Evolutionary conservation across 2,888 invertebrate genomes (phyloP), one percentile per base, ranked within the genome.

Genomic region (Acrocyrtus sp.): DNA sequence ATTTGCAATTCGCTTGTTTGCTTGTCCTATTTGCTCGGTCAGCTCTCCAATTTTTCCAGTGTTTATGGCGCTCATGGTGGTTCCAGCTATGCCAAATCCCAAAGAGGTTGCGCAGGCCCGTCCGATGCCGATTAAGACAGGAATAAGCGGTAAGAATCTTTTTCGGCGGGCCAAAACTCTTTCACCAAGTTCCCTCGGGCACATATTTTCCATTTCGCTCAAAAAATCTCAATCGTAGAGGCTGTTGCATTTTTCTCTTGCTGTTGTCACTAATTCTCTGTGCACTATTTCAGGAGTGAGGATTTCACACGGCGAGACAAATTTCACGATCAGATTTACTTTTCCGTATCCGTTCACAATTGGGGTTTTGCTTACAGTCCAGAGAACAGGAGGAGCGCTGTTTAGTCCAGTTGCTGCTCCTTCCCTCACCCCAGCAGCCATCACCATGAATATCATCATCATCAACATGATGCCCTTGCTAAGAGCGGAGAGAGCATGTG

Each of bases 141-240:
- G n/a, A 19, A 61, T 15, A 3, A 22, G 1, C 45, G 53, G 47
- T 26, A 22, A 17, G 24, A 43, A 19, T 12, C 2, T 3, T 3
- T 15, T 1, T 2, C 61, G 6, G 17, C 12, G 6, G 8, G 17
- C 22, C 0, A 17, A 10, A 8, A 51, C 19, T 12, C 27, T 27
- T 8, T 39, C 24, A 8, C 27, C 2, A 2, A 39, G 6, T 5
- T 10, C 17, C 19, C 19, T 4, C 1, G 68, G 60, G 21, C 68
- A 68, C 29, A 68, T 53, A 4, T 60, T 22, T 8, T 21, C 34
- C 3, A 69, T 10, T 29, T 61, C 61, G 4, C 27, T 29, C 1
- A 51, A 6, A 24, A 69, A 69, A 10, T 21, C 1, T 4, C 43
- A 19, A 1, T 27, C 6, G 22, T 61, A 61, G 10, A 61, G 5